Evolutionary conservation across 2,888 invertebrate species (phyloP), one percentile per base, ranked within the genome.

Genomic region (Elegia similella): DNA sequence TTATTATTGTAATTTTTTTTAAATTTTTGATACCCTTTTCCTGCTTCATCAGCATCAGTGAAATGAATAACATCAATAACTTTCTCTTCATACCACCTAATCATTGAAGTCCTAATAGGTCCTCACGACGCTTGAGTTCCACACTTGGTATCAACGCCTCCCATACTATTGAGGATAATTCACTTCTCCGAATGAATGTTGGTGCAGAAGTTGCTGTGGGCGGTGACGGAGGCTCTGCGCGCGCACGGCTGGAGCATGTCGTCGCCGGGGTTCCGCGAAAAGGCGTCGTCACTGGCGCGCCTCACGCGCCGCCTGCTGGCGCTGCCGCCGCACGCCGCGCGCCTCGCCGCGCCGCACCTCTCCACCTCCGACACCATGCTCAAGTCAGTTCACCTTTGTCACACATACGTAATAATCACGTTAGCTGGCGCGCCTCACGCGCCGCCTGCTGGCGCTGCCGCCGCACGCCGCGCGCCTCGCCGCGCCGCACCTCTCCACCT

Each of bases 151-250:
- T n/a, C n/a, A n/a, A n/a, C n/a, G n/a, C n/a, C n/a, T n/a, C n/a
- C n/a, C n/a, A n/a, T n/a, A n/a, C n/a, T n/a, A n/a, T n/a, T n/a
- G n/a, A n/a, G n/a, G n/a, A n/a, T n/a, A n/a, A n/a, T n/a, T n/a
- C n/a, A n/a, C n/a, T n/a, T n/a, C n/a, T n/a, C n/a, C n/a, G n/a
- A n/a, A n/a, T n/a, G n/a, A n/a, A n/a, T n/a, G n/a, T n/a, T n/a
- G n/a, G n/a, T n/a, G 0, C 77, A 95, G 95, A 96, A 96, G 92
- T 87, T 96, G 29, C 84, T 96, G 15, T 96, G 96, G 96, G 96
- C 96, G 0, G 95, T 96, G 5, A 94, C 96, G 2, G 95, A 95
- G 72, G 95, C 96, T 0, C 84, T 96, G 15, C 93, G 95, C 46
- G 89, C 92, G 29, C 94, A 95, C 77, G 95, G 95, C 43, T 94